Evolutionary conservation across 2,797 vertebrate species (phyloP).

Genomic region (Chrysocyon brachyurus): DNA sequence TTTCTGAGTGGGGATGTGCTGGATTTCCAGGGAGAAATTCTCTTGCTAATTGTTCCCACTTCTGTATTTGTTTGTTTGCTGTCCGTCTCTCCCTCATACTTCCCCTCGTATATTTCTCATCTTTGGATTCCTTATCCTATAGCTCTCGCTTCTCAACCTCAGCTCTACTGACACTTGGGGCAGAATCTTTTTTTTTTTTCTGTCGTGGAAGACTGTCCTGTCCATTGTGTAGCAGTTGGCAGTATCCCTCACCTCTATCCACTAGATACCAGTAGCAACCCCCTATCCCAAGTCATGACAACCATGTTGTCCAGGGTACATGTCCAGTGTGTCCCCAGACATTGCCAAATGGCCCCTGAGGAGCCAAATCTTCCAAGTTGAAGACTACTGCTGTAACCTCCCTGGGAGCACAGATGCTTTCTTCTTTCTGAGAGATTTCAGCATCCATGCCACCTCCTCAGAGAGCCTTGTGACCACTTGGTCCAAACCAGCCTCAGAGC

Average conservation of each 20-base stretch:
- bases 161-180: too few species aligned
- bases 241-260: background rate
- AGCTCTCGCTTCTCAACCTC: background rate
- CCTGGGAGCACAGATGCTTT: background rate
- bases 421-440: background rate
- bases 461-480: background rate
- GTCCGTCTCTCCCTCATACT: background rate
- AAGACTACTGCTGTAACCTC: background rate
- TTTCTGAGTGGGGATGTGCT: background rate
- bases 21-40: background rate
- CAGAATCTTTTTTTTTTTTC: accelerated
- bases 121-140: background rate
- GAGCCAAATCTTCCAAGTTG: background rate
- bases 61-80: background rate
- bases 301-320: background rate
- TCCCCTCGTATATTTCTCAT: background rate
- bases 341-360: background rate
- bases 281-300: background rate
- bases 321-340: background rate
- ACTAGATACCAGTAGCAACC: background rate
- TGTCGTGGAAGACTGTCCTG: too few species aligned
- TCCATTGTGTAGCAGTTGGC: background rate
- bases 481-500: background rate
- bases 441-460: accelerated
- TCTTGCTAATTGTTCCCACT: background rate